Conservation (phyloP, 1,140 invertebrate genomes). For the Drosophila pseudoobscura region DNA sequence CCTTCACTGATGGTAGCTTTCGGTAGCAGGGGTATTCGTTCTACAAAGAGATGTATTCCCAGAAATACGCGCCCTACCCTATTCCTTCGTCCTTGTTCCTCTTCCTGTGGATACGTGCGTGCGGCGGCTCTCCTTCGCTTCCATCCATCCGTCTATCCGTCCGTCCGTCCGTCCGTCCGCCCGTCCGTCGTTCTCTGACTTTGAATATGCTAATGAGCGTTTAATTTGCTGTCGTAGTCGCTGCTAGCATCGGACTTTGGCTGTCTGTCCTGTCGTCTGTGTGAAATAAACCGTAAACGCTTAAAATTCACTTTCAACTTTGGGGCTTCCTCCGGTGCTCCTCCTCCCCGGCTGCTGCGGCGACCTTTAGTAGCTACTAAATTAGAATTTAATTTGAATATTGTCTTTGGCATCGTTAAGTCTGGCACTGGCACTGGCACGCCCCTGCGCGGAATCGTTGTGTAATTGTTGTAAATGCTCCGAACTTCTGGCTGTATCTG, state of each 20-base stretch:
- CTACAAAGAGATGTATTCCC: too few species aligned
- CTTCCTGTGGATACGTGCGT: too few species aligned
- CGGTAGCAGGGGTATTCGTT: too few species aligned
- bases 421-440: not conserved
- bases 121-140: not conserved
- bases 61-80: slow-evolving; percentile 6
- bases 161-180: too few species aligned
- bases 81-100: too few species aligned
- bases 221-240: slow-evolving; percentile 53
- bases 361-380: slow-evolving; percentile 61
- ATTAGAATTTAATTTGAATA: slow-evolving; percentile 67
- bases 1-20: too few species aligned
- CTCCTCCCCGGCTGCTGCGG: not conserved
- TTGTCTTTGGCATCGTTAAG: slow-evolving; percentile 24
- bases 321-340: slow-evolving; percentile 7
- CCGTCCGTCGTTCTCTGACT: slow-evolving; percentile 26
- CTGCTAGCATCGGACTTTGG: not conserved
- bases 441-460: slow-evolving; percentile 7
- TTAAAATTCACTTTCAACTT: slow-evolving; percentile 73
- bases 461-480: slow-evolving; percentile 51
- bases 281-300: slow-evolving; percentile 57
- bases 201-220: slow-evolving; percentile 75
- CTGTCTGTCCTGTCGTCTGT: not conserved
- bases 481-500: not conserved
- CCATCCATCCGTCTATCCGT: not conserved